Percentiles rank a stretch among this genome's conserved stretches.
These are phyloP conservation scores for Leucoma salicis DNA, from an alignment of 2,888 invertebrate species.

Conservation along the genomic window DNA sequence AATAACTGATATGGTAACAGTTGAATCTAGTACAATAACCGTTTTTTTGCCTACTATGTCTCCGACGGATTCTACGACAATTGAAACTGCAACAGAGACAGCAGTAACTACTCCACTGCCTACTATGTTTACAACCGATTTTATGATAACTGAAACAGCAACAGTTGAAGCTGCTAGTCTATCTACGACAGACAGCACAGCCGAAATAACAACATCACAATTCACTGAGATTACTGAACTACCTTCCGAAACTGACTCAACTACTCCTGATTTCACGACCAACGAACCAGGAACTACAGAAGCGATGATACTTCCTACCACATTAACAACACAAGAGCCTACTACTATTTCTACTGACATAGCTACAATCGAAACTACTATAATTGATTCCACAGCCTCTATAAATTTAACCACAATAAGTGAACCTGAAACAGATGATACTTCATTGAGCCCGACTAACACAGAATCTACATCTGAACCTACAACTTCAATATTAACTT, in stretches of 20 bases:
- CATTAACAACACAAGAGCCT: not conserved
- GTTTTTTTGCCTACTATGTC: not conserved
- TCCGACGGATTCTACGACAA: not conserved
- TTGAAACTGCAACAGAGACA: not conserved
- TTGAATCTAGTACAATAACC: not conserved
- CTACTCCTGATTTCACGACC: not conserved
- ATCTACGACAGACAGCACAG: not conserved
- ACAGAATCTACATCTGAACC: not conserved
- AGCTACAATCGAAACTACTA: not conserved
- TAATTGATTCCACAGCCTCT: not conserved
- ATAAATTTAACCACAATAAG: conserved; percentile 1
- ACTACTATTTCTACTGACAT: not conserved
- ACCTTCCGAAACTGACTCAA: not conserved
- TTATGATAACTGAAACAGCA: not conserved
- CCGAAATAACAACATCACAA: not conserved
- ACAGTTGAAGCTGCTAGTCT: not conserved
- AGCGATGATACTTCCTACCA: not conserved
- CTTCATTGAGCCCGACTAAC: not conserved
- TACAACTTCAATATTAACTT: not conserved
- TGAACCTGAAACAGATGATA: not conserved
- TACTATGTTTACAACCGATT: not conserved
- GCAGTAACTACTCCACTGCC: not conserved
- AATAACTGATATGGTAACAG: not conserved
- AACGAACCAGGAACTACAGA: too few species aligned
- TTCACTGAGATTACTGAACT: not conserved